Base-by-base conservation (phyloP, 2,888 invertebrate genomes). In the Tachystola acroxantha region DNA sequence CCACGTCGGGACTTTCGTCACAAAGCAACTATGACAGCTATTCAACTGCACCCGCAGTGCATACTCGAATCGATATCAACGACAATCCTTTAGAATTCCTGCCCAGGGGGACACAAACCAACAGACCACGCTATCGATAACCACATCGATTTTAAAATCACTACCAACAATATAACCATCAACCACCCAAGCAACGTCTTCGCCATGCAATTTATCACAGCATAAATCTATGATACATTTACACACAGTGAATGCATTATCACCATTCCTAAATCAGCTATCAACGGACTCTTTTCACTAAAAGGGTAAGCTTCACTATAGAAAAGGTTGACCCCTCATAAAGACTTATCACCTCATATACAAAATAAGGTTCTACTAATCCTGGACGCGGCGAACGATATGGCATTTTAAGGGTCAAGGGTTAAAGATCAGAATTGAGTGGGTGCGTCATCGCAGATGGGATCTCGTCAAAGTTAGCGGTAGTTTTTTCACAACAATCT, bases 251-350 rank as follows among this genome's bases (percentile, higher is more conserved):
- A 75, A 78, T 76, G 81, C 78, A 84, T 84, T 86, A 86, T 86
- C 86, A 72, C 78, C 48, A 74, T 81, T 84, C 80, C 76, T 86
- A 85, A 82, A 86, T 86, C 87, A 86, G 85, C 86, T 82, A 85
- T 86, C 86, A 86, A 82, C 85, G 72, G 69, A 81, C 84, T 85
- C 86, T 85, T 86, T 86, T 86, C 86, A 86, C 86, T 86, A 82
- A 86, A 86, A 86, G 86, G 86, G 86, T 85, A 78, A 82, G 69
- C 72, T 68, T 65, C 73, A 75, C 82, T 73, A 85, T 82, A 82
- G 85, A 85, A 86, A 86, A 84, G 86, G 86, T 85, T 86, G 86
- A 86, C 86, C 86, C 87, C 81, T 86, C 86, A 84, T 86, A 86
- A 85, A 85, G 86, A 86, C 86, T 85, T 86, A 86, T 86, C 86